Base-by-base conservation (phyloP, 1,140 invertebrate species). In the Polypedilum vanderplanki region DNA sequence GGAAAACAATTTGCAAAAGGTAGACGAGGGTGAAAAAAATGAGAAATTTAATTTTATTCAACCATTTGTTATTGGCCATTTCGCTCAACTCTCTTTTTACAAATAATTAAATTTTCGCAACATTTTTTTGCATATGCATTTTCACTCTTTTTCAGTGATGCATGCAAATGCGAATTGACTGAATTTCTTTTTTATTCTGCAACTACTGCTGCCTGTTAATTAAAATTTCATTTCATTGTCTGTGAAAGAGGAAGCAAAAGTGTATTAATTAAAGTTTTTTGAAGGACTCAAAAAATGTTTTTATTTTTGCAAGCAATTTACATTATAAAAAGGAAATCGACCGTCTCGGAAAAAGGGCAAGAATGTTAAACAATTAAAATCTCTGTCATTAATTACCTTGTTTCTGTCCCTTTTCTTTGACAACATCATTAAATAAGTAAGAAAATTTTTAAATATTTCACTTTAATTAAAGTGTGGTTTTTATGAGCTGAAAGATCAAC, bases 401-500 rank as follows among this genome's bases (percentile, higher is more conserved):
- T 46, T 46, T 57, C 15, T 57, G 46, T 57, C n/a, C 46, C 41
- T 46, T 46, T 46, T 46, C 41, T 46, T 46, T 46, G n/a, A n/a
- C n/a, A n/a, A n/a, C n/a, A n/a, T 46, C 41, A 46, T 46, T 46
- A 10, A 8, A 46, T 46, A 15, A 8, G 15, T 46, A 46, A 46
- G 15, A 46, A 8, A 46, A 46, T 46, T 46, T 57, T 57, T n/a
- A 3, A 57, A n/a, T n/a, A 57, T n/a, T 57, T 57, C n/a, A n/a
- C 46, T 57, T 57, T 57, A 57, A 57, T 57, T 57, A 57, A 57
- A 57, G 46, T 57, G 46, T 57, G 46, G 46, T 57, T n/a, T 33
- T 33, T 33, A 5, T n/a, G n/a, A n/a, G n/a, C n/a, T n/a, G n/a
- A n/a, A 33, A 33, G 24, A 33, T 33, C 24, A 33, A 33, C 24